Evolutionary conservation across 2,888 invertebrate genomes (phyloP).

Genomic region (Xestia ashworthii): DNA sequence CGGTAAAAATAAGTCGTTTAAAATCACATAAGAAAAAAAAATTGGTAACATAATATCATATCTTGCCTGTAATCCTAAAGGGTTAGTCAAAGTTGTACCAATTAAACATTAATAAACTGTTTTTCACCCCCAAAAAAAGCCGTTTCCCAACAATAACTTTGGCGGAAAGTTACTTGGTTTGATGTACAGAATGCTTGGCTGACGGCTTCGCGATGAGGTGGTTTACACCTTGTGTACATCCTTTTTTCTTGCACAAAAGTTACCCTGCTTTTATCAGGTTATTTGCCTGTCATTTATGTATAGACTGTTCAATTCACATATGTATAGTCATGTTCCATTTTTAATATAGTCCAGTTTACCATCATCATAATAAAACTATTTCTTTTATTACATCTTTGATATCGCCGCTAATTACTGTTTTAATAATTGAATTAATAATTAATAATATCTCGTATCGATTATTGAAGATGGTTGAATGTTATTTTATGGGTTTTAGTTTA

Average conservation of each 20-base stretch:
- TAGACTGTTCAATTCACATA: slow-evolving; percentile 3
- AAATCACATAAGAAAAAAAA: too few relatives aligned
- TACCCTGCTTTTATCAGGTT: neutral
- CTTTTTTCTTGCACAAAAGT: neutral
- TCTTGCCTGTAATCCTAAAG: too few relatives aligned
- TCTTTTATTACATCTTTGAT: slow-evolving; percentile 64
- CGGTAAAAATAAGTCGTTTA: too few relatives aligned
- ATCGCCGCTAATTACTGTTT: slow-evolving; percentile 69
- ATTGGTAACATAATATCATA: too few relatives aligned
- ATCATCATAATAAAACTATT: slow-evolving; percentile 49
- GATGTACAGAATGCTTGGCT: neutral
- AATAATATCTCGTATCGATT: slow-evolving; percentile 69
- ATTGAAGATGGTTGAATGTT: slow-evolving; percentile 66
- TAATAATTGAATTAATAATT: slow-evolving; percentile 75
- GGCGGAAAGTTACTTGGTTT: neutral
- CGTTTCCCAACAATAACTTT: neutral
- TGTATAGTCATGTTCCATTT: slow-evolving; percentile 20
- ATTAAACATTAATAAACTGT: too few relatives aligned
- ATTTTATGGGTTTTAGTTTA: slow-evolving; percentile 70
- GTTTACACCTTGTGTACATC: neutral
- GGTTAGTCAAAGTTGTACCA: too few relatives aligned
- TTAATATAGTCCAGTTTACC: slow-evolving; percentile 46
- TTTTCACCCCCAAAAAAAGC: neutral
- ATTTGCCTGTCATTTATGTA: slow-evolving; percentile 13
- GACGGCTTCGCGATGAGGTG: neutral